These are phyloP conservation scores for Agriopis leucophaearia DNA, from an alignment of 2,888 invertebrate species.

Conservation along the genomic window DNA sequence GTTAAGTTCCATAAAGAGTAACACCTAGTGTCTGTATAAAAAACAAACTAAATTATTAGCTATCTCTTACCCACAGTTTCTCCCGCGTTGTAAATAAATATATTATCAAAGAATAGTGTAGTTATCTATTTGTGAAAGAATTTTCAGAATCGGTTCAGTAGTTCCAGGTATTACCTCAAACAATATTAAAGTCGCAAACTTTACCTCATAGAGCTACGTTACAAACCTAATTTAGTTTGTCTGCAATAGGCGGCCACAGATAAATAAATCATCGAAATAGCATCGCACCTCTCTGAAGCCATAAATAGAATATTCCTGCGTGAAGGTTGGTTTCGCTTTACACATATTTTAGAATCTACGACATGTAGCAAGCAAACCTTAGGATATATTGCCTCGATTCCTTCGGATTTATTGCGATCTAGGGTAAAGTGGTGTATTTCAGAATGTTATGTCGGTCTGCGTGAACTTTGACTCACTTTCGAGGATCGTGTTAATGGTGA, in stretches of 20 bases:
- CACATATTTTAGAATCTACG: conserved; percentile 64
- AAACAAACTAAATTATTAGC: too few species aligned
- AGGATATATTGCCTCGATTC: conserved; percentile 61
- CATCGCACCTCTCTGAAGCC: conserved; percentile 38
- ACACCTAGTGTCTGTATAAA: too few species aligned
- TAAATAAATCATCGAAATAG: conserved; percentile 43
- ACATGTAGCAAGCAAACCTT: conserved; percentile 63
- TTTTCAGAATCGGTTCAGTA: too few species aligned
- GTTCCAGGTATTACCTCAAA: too few species aligned
- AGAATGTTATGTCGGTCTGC: conserved; percentile 48
- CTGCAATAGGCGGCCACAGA: conserved; percentile 26
- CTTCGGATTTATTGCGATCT: conserved; percentile 57
- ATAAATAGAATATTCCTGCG: conserved; percentile 35
- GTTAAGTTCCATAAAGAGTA: too few species aligned
- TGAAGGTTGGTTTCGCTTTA: conserved; percentile 45
- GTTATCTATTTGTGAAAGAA: too few species aligned
- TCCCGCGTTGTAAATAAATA: too few species aligned
- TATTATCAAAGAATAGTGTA: too few species aligned
- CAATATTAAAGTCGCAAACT: background rate
- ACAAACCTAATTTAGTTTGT: conserved; percentile 28
- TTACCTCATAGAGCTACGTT: background rate
- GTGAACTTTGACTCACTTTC: conserved; percentile 5
- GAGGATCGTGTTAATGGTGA: background rate
- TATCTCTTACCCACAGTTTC: too few species aligned
- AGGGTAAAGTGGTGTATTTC: conserved; percentile 58